Evolutionary conservation across 2,888 invertebrate species (phyloP).

Genomic region (Tachina lurida): DNA sequence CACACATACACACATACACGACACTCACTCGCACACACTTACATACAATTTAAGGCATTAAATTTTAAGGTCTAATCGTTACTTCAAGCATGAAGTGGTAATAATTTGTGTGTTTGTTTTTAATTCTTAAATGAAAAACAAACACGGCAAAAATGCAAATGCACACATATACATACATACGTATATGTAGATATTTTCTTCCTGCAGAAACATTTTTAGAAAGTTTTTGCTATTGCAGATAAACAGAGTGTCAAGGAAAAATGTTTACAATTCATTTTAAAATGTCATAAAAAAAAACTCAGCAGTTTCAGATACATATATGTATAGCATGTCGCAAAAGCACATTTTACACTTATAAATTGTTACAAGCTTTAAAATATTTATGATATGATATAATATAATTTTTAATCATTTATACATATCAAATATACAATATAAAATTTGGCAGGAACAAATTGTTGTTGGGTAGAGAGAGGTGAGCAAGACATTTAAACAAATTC

Average conservation of each 20-base stretch:
- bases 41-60: slow-evolving; percentile 25
- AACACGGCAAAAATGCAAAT: not conserved
- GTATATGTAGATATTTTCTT: not conserved
- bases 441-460: too few species aligned
- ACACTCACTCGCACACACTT: not conserved
- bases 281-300: slow-evolving; percentile 5
- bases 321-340: slow-evolving; percentile 33
- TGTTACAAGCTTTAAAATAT: not conserved
- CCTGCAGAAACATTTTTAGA: not conserved
- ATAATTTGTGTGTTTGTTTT: slow-evolving; percentile 12
- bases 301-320: slow-evolving; percentile 9
- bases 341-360: not conserved
- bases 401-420: too few species aligned
- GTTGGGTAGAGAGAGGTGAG: too few species aligned
- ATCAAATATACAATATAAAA: too few species aligned
- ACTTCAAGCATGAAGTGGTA: slow-evolving; percentile 35
- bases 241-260: slow-evolving; percentile 48
- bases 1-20: not conserved
- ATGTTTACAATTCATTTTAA: slow-evolving; percentile 28
- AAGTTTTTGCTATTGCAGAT: slow-evolving; percentile 18
- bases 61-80: slow-evolving; percentile 43
- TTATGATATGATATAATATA: too few species aligned
- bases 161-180: not conserved
- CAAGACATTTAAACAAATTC: too few species aligned
- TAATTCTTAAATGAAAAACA: not conserved